Evolutionary conservation across 2,888 invertebrate genomes (phyloP), one percentile per base, ranked within the genome.

Genomic region (Eupithecia abbreviata): DNA sequence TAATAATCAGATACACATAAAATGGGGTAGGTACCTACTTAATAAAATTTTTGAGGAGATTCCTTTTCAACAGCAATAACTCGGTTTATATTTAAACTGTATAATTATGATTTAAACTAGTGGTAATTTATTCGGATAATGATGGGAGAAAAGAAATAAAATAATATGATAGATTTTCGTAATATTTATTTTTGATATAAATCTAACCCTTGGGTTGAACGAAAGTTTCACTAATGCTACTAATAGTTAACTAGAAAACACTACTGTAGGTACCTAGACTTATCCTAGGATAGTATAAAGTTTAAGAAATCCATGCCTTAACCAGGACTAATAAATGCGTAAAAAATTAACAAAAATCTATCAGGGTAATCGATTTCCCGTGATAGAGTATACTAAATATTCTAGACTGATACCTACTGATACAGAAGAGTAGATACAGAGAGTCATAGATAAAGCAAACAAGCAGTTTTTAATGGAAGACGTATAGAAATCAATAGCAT

Each of bases 281-380:
- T 69, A 69, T 12, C 18, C 5, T 47, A 69, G n/a, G 51, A n/a
- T 1, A 51, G 15, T 9, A 55, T 55, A 58, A 13, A 72, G 13
- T n/a, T 58, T 68, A 42, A 30, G 66, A 67, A 13, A 73, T 55
- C n/a, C 58, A 72, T 15, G 45, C 73, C 71, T 74, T 73, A 77
- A 13, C 67, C 68, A 77, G 18, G 68, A 74, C 77, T 77, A 77
- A 75, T 77, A 77, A 74, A 77, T 77, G 77, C 77, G 55, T 71
- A 71, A 74, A 45, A 45, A 45, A 76, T 74, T n/a, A 74, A 66
- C 10, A 2, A 15, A 75, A 30, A 30, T 30, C 58, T 58, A 5
- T 51, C 15, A 15, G n/a, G 7, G 15, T n/a, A n/a, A 7, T 3
- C 55, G 55, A 55, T 6, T 3, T 55, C 6, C 2, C 6, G 15